These are phyloP conservation scores for Drosophila rufa DNA, from an alignment of 1,140 invertebrate genomes.

Conservation along the genomic window DNA sequence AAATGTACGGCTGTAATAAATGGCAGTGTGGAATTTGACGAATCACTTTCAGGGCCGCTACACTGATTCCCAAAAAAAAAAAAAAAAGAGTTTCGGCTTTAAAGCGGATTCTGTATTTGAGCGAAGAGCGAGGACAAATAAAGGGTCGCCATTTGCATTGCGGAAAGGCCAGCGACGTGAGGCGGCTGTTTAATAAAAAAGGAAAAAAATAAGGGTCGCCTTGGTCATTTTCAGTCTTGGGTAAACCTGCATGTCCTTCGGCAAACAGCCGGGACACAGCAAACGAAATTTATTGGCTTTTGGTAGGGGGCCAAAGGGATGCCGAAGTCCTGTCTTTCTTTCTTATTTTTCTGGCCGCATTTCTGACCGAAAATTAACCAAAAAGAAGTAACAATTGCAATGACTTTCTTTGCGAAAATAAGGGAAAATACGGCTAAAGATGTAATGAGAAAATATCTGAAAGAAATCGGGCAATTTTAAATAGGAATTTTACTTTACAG, in stretches of 20 bases:
- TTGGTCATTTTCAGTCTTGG: constrained; percentile 31
- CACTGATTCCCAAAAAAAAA: constrained; percentile 11
- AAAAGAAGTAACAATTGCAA: neutral
- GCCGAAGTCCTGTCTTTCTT: neutral
- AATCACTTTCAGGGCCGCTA: constrained; percentile 38
- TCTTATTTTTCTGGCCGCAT: neutral
- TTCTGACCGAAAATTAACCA: constrained; percentile 14
- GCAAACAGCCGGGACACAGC: constrained; percentile 31
- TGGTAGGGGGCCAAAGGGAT: neutral
- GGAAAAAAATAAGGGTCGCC: neutral
- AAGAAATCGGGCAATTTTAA: neutral
- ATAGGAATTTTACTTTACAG: too few species aligned
- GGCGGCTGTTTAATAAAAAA: constrained; percentile 40
- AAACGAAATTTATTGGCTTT: constrained; percentile 67
- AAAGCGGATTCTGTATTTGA: constrained; percentile 30
- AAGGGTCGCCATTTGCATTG: constrained; percentile 26
- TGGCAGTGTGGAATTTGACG: constrained; percentile 47
- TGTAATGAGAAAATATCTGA: neutral
- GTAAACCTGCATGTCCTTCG: constrained; percentile 35
- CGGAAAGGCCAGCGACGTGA: constrained; percentile 26
- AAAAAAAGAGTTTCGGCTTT: constrained; percentile 15
- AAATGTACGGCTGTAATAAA: constrained; percentile 38
- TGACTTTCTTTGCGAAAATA: neutral
- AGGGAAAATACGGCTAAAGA: neutral
- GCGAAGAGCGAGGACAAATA: constrained; percentile 9